Conservation (phyloP, 2,797 vertebrate species). For the Premnoplex brunnescens region DNA sequence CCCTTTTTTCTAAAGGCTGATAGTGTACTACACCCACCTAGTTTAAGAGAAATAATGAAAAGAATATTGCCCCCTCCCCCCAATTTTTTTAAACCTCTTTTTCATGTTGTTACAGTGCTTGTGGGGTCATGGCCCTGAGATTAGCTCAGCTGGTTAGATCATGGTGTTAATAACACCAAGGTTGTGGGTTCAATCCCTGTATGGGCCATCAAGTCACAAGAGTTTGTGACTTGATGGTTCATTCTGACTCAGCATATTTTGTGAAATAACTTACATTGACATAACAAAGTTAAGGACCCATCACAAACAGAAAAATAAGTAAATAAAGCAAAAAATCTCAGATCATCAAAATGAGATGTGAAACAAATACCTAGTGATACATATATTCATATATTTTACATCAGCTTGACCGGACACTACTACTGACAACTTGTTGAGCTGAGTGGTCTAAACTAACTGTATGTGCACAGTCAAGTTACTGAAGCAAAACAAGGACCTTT, state of each 20-base stretch:
- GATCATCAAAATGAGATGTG: neutral
- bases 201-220: neutral
- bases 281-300: neutral
- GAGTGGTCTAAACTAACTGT: neutral
- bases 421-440: neutral
- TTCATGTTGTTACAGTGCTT: neutral
- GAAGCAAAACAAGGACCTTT: neutral
- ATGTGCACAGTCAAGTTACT: neutral
- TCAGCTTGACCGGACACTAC: neutral
- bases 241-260: neutral
- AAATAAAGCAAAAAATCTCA: neutral
- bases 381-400: neutral
- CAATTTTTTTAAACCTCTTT: neutral
- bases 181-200: neutral
- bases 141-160: neutral
- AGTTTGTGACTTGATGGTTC: neutral
- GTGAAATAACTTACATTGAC: neutral
- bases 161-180: neutral
- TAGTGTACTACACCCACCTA: neutral
- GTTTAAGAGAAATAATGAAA: neutral
- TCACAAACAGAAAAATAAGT: neutral
- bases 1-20: neutral
- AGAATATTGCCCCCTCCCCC: accelerated
- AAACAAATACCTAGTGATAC: neutral
- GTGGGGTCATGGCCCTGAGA: neutral